Evolutionary conservation across 2,888 invertebrate species (phyloP).

Genomic region (Athalia rosae): DNA sequence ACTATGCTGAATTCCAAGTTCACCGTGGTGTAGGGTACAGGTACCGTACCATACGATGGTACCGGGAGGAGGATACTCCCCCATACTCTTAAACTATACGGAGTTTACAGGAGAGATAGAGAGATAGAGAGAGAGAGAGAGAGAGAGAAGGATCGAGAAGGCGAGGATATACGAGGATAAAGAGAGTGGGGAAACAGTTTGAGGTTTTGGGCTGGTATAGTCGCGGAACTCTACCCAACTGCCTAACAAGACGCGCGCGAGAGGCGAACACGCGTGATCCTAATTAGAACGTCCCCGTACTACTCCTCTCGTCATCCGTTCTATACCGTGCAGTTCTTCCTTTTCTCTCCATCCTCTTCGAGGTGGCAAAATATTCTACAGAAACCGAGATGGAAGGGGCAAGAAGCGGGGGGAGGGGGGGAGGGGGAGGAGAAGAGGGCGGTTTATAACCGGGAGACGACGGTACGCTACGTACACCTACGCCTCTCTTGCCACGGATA

Average conservation of each 20-base stretch:
- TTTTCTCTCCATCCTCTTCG: conserved; percentile 39
- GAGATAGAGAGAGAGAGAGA: conserved; percentile 50
- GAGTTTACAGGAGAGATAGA: too few species aligned
- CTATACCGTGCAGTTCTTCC: not conserved
- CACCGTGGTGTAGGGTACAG: conserved; percentile 52
- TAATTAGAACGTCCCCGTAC: conserved; percentile 67
- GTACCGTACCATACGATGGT: too few species aligned
- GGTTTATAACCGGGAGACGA: conserved; percentile 50
- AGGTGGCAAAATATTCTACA: conserved; percentile 58
- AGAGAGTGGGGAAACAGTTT: conserved; percentile 3
- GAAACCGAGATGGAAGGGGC: too few species aligned
- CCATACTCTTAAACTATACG: too few species aligned
- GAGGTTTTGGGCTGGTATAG: conserved; percentile 3
- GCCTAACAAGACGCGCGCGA: conserved; percentile 51
- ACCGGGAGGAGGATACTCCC: conserved; percentile 52
- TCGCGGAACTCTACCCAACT: conserved; percentile 40
- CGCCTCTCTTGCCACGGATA: not conserved
- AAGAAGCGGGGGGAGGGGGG: too few species aligned
- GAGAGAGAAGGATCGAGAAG: not conserved
- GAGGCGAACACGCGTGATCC: conserved; percentile 71
- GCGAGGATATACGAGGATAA: not conserved
- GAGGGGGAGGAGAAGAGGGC: too few species aligned
- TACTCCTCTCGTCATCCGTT: conserved; percentile 13
- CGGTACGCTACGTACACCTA: not conserved
- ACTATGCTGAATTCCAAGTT: conserved; percentile 71